These are phyloP conservation scores for Agrochola macilenta DNA, from an alignment of 2,888 invertebrate genomes.

Conservation along the genomic window DNA sequence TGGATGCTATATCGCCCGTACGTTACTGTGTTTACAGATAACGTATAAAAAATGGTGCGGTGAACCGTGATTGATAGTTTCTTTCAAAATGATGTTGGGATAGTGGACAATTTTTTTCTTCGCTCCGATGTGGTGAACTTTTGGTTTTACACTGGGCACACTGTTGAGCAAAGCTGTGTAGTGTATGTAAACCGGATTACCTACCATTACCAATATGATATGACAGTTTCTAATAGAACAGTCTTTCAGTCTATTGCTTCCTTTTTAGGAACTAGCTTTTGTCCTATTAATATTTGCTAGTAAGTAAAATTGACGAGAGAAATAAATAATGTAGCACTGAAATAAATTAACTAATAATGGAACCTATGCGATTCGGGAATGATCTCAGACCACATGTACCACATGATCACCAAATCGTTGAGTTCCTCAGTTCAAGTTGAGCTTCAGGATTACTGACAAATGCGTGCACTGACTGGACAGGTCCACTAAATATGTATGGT, in stretches of 20 bases:
- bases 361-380: neutral
- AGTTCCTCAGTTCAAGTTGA: too few relatives aligned
- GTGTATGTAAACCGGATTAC: neutral
- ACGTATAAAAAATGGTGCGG: slow-evolving; percentile 78
- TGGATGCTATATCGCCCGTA: slow-evolving; percentile 71
- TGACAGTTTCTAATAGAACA: neutral
- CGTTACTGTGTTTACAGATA: slow-evolving; percentile 77
- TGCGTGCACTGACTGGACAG: too few relatives aligned
- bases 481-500: too few relatives aligned
- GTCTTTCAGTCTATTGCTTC: neutral
- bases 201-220: neutral
- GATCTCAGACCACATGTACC: too few relatives aligned
- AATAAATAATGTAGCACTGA: neutral
- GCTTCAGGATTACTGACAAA: too few relatives aligned
- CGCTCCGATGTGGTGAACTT: neutral
- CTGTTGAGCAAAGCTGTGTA: neutral
- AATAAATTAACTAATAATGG: neutral
- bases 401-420: too few relatives aligned
- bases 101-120: slow-evolving; percentile 18
- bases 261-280: neutral
- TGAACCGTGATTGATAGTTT: slow-evolving; percentile 75
- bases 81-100: slow-evolving; percentile 47
- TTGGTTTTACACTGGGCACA: neutral
- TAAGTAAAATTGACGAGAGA: neutral
- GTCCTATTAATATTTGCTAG: neutral